A percentile compares a stretch with the other conserved stretches of the same genome.
phyloP scores from a whole-genome alignment of 1,140 invertebrate genomes.

The Tetragonula clypearis region DNA sequence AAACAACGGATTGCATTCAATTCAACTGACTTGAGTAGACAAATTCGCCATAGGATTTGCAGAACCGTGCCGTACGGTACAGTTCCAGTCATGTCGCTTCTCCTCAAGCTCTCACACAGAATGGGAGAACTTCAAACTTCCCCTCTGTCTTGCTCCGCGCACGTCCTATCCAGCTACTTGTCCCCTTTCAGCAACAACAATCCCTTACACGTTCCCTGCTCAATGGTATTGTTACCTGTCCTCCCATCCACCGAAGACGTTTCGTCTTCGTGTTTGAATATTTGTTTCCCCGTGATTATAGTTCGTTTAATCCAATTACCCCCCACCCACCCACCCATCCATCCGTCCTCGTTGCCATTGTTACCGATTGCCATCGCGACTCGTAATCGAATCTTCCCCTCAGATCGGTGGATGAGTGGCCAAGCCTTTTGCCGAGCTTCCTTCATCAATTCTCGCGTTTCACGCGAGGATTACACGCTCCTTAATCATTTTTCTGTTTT shows the following conservation, averaged over 20 bases:
- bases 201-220: conserved; percentile 4
- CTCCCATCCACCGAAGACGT: not conserved
- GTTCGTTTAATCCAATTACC: conserved; percentile 1
- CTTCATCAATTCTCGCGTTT: not conserved
- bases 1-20: conserved; percentile 19
- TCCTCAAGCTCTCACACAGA: not conserved
- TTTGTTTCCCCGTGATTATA: not conserved
- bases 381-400: not conserved
- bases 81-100: conserved; percentile 19
- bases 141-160: not conserved
- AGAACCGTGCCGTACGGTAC: not conserved
- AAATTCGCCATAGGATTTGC: conserved; percentile 23
- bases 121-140: conserved; percentile 21
- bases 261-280: not conserved
- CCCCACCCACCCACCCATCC: not conserved
- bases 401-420: not conserved
- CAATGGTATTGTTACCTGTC: not conserved
- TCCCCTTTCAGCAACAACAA: not conserved
- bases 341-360: not conserved
- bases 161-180: not conserved
- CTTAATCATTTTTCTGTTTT: not conserved
- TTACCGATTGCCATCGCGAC: not conserved
- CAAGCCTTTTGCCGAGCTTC: not conserved
- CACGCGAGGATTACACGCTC: too few species aligned
- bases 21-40: conserved; percentile 20